Evolutionary conservation across 2,113 vertebrate genomes (phyloP).

Genomic region (Macheiramphus alcinus): DNA sequence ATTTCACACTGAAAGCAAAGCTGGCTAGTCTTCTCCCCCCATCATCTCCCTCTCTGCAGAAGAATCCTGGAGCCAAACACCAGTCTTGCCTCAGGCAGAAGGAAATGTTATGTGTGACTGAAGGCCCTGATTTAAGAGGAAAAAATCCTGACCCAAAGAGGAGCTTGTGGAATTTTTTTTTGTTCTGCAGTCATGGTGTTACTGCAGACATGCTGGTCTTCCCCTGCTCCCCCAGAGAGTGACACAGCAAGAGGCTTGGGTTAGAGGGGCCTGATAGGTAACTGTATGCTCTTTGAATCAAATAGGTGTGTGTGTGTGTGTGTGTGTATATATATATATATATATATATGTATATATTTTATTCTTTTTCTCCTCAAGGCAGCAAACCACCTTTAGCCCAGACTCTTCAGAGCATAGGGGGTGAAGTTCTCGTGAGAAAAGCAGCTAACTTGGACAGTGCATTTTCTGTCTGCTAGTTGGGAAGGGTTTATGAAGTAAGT

Average conservation of each 20-base stretch:
- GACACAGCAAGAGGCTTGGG: not conserved
- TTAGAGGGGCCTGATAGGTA: not conserved
- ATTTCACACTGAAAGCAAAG: not conserved
- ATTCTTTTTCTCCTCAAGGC: not conserved
- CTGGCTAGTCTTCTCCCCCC: not conserved
- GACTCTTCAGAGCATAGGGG: not conserved
- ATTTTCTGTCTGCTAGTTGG: conserved; percentile 23
- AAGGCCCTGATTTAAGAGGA: not conserved
- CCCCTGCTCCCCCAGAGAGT: not conserved
- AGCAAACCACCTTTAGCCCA: not conserved
- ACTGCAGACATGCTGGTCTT: not conserved
- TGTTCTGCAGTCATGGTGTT: not conserved
- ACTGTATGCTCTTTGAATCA: not conserved
- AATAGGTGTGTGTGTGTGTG: not conserved
- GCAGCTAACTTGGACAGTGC: not conserved
- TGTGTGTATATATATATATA: no score
- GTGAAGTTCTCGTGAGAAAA: conserved; percentile 45
- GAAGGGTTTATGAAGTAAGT: conserved; percentile 1
- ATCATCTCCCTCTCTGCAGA: not conserved
- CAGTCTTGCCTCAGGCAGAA: not conserved
- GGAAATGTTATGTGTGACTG: not conserved
- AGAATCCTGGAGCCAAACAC: not conserved
- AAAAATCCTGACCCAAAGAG: not conserved
- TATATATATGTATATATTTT: not conserved
- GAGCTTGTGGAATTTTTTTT: not conserved